A percentile compares a stretch with the other conserved stretches of the same genome.
Evolutionary conservation across 2,797 vertebrate genomes (phyloP).

Genomic region (Arctocebus calabarensis): DNA sequence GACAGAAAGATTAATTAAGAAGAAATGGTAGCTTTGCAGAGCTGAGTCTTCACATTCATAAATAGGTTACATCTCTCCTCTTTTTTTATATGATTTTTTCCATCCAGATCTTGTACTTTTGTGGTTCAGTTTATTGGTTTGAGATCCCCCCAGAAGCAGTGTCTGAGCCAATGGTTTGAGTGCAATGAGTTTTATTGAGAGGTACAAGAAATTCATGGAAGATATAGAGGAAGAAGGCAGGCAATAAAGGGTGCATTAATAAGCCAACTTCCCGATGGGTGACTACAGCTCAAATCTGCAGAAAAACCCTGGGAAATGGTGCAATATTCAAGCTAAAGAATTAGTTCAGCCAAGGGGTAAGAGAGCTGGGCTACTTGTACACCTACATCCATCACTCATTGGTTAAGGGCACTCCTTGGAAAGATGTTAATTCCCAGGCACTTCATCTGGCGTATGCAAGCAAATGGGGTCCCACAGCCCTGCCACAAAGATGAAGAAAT

Average conservation of each 20-base stretch:
- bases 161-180: not conserved
- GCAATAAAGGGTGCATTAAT: not conserved
- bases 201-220: not conserved
- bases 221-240: not conserved
- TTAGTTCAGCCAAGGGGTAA: not conserved
- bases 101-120: not conserved
- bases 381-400: not conserved
- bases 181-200: not conserved
- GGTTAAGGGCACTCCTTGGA: not conserved
- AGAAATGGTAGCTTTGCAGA: not conserved
- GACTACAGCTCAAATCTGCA: not conserved
- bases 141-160: not conserved
- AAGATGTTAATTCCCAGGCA: not conserved
- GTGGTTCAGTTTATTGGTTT: slow-evolving; percentile 8
- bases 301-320: not conserved
- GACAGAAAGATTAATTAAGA: not conserved
- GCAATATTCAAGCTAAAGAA: not conserved
- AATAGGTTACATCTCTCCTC: not conserved
- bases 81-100: not conserved
- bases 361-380: not conserved
- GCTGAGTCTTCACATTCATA: not conserved
- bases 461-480: not conserved
- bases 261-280: not conserved
- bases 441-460: not conserved
- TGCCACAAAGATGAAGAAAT: not conserved